These are phyloP conservation scores for Microctonus aethiopoides DNA, from an alignment of 2,888 invertebrate genomes.

Conservation along the genomic window DNA sequence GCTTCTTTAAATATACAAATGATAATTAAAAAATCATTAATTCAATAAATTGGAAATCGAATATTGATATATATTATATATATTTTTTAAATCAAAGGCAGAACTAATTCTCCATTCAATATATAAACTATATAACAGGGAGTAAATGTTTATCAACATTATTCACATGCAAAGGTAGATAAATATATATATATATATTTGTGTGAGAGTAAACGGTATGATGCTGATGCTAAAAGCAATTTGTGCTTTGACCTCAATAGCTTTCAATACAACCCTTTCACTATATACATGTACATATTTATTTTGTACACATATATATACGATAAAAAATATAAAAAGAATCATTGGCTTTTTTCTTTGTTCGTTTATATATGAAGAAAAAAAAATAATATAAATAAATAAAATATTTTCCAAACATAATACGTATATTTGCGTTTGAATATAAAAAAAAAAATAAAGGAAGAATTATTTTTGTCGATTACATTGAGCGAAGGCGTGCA, in stretches of 20 bases:
- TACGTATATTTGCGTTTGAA: too few relatives aligned
- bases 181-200: neutral
- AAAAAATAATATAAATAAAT: too few relatives aligned
- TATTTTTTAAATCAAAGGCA: neutral
- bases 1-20: neutral
- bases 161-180: neutral
- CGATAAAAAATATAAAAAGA: neutral
- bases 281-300: neutral
- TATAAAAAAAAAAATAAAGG: neutral
- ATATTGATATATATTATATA: neutral
- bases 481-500: constrained; percentile 3
- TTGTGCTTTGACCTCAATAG: neutral
- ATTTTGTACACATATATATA: neutral
- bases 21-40: neutral
- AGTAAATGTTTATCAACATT: neutral
- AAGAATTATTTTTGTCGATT: constrained; percentile 7
- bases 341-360: neutral
- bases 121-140: neutral
- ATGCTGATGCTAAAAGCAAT: neutral
- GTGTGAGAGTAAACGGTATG: neutral
- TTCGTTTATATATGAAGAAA: too few relatives aligned
- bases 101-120: neutral
- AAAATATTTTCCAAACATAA: too few relatives aligned
- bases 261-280: neutral
- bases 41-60: neutral